Evolutionary conservation across 2,113 vertebrate species (phyloP), one percentile per base, ranked within the genome.

Genomic region (Natator depressus): DNA sequence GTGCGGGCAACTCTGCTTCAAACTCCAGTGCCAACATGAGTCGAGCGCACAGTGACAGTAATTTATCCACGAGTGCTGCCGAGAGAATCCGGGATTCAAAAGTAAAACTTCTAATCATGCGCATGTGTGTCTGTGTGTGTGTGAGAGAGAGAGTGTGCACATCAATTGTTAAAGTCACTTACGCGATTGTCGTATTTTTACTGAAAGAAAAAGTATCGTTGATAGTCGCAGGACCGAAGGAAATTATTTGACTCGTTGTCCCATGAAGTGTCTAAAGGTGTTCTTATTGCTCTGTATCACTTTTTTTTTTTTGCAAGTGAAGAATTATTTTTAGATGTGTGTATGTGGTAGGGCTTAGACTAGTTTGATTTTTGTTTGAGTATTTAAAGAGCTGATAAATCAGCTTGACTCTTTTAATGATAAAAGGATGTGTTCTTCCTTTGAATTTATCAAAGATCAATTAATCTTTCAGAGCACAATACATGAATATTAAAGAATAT

Each of bases 61-160:
- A 99, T 98, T 97, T 99, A 84, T 99, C 99, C 54, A 96, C 99
- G 46, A 99, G 99, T 49, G 99, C 99, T 69, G 99, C 99, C 2
- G 99, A 99, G 92, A 98, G 99, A 82, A 99, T 99, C 97, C 98
- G 99, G 94, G 99, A 99, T 98, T 99, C 99, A 50, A 99, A 99
- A 99, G 99, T 99, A 99, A 98, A 96, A 80, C 51, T 89, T 94
- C 88, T 94, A 46, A 76, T 96, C 78, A 14, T 46, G 75, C 91
- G 54, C 59, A 20, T 13, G 38, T 35, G 1, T 84, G 0, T 89
- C 80, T 49, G 89, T 9, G 62, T 95, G 76, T 79, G 35, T 69
- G 46, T 27, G 55, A 27, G 55, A 11, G 31, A n/a, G 62, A 7
- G 29, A 5, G 62, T 6, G 62, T 1, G 13, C 13, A 35, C 17